phyloP scores from a whole-genome alignment of 1,140 invertebrate genomes.

The Triops longicaudatus region DNA sequence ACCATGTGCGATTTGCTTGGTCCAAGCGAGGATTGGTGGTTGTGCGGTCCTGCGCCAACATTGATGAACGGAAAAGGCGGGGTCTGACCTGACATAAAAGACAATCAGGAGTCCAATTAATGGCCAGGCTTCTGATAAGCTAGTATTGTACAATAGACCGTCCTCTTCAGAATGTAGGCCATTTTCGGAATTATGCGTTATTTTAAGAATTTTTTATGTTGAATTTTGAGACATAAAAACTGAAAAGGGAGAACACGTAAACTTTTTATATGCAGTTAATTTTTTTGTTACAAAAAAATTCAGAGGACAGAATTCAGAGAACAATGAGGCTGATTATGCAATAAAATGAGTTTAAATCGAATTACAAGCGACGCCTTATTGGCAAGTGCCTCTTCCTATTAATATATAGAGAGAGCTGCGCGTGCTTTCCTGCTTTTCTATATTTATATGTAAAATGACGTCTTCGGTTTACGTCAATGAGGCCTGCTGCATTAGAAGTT shows the following conservation, averaged over 20 bases:
- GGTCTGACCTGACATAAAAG: slow-evolving; percentile 14
- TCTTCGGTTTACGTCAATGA: slow-evolving; percentile 15
- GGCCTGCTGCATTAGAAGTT: slow-evolving; percentile 11
- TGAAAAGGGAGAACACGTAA: too few relatives aligned
- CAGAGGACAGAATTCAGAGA: too few relatives aligned
- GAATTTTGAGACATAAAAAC: too few relatives aligned
- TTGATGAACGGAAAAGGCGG: slow-evolving; percentile 10
- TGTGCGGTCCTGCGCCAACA: slow-evolving; percentile 9
- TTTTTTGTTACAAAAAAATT: too few relatives aligned
- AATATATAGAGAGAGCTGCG: neutral
- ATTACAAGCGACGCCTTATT: neutral
- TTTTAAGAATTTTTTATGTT: neutral
- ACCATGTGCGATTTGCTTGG: slow-evolving; percentile 1
- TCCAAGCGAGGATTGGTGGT: slow-evolving; percentile 6
- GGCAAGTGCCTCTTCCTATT: neutral
- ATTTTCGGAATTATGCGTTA: neutral
- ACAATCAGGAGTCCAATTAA: slow-evolving; percentile 15
- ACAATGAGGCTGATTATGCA: too few relatives aligned
- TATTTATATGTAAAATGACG: slow-evolving; percentile 16
- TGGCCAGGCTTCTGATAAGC: neutral
- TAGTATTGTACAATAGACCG: neutral
- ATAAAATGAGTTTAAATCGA: too few relatives aligned
- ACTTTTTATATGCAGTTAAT: too few relatives aligned
- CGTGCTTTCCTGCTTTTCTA: slow-evolving; percentile 13
- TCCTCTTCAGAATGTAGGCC: neutral